Base-by-base conservation (phyloP, 2,113 vertebrate species). In the Sciurus niger region DNA sequence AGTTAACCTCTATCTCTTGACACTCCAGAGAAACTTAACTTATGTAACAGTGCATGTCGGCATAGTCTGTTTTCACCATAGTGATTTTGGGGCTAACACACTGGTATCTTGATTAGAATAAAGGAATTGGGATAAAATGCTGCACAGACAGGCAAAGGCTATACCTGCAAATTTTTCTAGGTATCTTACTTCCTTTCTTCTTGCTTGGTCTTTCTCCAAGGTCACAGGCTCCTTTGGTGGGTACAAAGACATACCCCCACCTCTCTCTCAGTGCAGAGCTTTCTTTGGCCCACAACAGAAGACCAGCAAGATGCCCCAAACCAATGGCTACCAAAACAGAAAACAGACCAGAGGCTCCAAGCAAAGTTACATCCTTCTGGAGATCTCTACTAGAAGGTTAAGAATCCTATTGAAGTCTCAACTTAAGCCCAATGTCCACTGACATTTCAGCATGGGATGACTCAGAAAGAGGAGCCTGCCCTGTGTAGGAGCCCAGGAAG, bases 161-260 rank as follows among this genome's bases (percentile, higher is more conserved):
- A 0, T 1, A 2, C 4, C 22, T 8, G 30, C 4, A 6, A 14
- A 17, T 65, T 46, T 40, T 20, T 63, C 24, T 20, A 16, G 28
- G 24, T 13, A 46, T 4, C 18, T 68, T 18, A 16, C 2, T 28
- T 30, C 18, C 43, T 46, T 28, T 68, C 30, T 8, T 1, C 65
- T 25, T 20, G 5, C 25, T 1, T 6, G 24, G 1, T n/a, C 18
- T 77, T 51, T 43, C n/a, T 76, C 9, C 34, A n/a, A 82, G 24
- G 51, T 4, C 43, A 34, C 25, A 22, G 16, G 3, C 4, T 37
- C 73, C 1, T 0, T 1, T 9, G 28, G 22, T 40, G 70, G n/a
- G 32, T 12, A 34, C 18, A 53, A 32, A 87, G 46, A 76, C 20
- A 30, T 37, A 24, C 60, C 60, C 25, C 2, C 28, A 22, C 6